Percentiles rank a stretch among this genome's conserved stretches.
Evolutionary conservation across 1,140 invertebrate genomes (phyloP).

Genomic region (Reticulitermes speratus): DNA sequence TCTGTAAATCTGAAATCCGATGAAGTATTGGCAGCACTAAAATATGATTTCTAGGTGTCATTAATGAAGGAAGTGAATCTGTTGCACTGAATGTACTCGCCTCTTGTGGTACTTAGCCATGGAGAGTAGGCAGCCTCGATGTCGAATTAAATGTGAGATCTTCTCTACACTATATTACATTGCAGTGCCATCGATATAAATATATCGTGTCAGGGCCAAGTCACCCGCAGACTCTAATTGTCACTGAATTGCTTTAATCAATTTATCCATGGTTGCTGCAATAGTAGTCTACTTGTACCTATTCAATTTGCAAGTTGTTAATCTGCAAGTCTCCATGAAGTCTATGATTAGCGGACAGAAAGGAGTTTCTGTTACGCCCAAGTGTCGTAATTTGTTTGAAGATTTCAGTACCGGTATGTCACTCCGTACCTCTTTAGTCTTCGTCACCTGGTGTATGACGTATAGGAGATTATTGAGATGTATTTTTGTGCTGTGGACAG

Average conservation of each 20-base stretch:
- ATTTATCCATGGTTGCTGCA: background rate
- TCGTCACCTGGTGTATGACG: background rate
- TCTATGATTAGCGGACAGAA: background rate
- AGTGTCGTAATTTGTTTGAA: background rate
- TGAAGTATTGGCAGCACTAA: no score
- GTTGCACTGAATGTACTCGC: background rate
- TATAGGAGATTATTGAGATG: background rate
- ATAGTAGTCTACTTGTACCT: background rate
- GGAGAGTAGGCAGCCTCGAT: background rate
- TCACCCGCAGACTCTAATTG: background rate
- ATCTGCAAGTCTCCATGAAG: background rate
- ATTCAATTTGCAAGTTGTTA: background rate
- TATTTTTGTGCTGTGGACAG: background rate
- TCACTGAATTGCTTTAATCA: slow-evolving; percentile 2
- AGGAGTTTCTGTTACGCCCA: background rate
- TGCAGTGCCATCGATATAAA: background rate
- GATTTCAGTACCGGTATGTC: background rate
- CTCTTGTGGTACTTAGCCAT: background rate
- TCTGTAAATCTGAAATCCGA: no score
- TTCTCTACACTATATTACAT: background rate
- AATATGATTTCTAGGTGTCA: no score
- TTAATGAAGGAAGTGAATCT: background rate
- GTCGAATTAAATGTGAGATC: background rate
- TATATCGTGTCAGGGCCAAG: background rate
- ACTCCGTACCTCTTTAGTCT: background rate